Percentiles rank a stretch among this genome's conserved stretches.
Evolutionary conservation across 2,888 invertebrate genomes (phyloP).

Genomic region (Carterocephalus palaemon): DNA sequence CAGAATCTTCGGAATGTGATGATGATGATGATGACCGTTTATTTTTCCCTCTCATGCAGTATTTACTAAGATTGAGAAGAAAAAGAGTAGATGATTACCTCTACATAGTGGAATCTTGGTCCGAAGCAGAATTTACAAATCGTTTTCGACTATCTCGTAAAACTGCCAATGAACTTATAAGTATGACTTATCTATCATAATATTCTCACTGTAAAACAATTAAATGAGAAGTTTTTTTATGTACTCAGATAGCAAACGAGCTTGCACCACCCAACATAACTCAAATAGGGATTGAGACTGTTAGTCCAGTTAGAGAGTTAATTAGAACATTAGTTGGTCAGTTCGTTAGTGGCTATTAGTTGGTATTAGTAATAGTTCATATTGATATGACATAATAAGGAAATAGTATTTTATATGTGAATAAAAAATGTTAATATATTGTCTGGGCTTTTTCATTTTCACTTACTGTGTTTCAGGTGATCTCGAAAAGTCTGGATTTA

Average conservation of each 20-base stretch:
- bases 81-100: constrained; percentile 57
- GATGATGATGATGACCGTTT: constrained; percentile 45
- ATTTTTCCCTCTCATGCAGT: constrained; percentile 58
- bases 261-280: no score
- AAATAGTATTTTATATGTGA: no score
- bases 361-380: no score
- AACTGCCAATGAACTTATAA: constrained; percentile 48
- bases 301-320: no score
- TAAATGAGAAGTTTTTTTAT: constrained; percentile 4
- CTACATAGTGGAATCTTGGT: constrained; percentile 58
- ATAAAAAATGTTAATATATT: no score
- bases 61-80: constrained; percentile 46
- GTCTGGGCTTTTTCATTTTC: no score
- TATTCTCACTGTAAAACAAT: not conserved
- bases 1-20: constrained; percentile 43
- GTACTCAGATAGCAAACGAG: no score
- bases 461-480: constrained; percentile 48
- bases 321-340: no score
- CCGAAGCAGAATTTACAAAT: constrained; percentile 54
- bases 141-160: constrained; percentile 50
- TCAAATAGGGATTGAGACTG: no score
- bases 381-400: no score
- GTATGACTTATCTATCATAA: constrained; percentile 33
- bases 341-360: no score
- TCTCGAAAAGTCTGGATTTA: constrained; percentile 54